Conservation (phyloP, 2,888 invertebrate species). For the Microctonus brassicae region DNA sequence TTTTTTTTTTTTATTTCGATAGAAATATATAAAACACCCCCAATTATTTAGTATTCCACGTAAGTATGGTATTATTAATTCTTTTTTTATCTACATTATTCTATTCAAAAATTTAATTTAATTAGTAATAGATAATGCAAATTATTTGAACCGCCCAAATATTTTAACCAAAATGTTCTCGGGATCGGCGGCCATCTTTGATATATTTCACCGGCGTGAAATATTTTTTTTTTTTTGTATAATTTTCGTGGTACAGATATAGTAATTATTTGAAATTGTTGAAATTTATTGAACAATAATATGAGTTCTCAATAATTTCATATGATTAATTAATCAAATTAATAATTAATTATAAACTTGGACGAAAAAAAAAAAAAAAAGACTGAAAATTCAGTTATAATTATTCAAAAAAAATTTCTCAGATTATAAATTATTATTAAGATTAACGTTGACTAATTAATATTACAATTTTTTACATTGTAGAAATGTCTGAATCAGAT, state of each 20-base stretch:
- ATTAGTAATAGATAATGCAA: neutral
- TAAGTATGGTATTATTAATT: slow-evolving; percentile 14
- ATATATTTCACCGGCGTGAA: slow-evolving; percentile 19
- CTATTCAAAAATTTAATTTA: neutral
- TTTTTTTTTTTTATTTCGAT: neutral
- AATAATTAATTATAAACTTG: neutral
- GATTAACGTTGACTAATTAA: neutral
- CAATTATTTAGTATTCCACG: slow-evolving; percentile 13
- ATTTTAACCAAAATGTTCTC: neutral
- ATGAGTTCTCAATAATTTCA: neutral
- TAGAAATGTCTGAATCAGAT: slow-evolving; percentile 67
- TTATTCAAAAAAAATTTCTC: neutral
- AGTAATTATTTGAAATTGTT: too few relatives aligned
- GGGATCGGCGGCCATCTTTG: slow-evolving; percentile 29
- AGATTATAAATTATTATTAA: neutral
- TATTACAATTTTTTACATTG: slow-evolving; percentile 1
- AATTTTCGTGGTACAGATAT: too few relatives aligned
- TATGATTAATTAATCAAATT: slow-evolving; percentile 7
- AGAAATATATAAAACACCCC: neutral
- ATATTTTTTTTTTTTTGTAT: slow-evolving; percentile 9
- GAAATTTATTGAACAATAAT: too few relatives aligned
- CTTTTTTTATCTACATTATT: neutral
- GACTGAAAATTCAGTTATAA: neutral
- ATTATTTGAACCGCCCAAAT: neutral
- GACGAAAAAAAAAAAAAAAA: neutral